Conservation (phyloP, 2,113 vertebrate genomes). For the Halichoerus grypus region DNA sequence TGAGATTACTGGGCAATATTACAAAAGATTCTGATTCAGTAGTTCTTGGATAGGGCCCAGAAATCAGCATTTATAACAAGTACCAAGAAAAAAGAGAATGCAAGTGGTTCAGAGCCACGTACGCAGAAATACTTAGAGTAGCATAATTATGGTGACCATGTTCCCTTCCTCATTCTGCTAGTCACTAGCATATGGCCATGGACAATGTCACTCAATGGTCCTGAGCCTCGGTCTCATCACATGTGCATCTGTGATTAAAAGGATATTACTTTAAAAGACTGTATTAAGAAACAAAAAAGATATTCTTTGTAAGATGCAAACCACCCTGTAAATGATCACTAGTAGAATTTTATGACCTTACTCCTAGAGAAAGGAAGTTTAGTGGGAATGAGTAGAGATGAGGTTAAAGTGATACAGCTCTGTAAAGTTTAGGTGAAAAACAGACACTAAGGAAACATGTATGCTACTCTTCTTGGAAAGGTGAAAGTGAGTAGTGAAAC, state of each 20-base stretch:
- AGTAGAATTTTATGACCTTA: background rate
- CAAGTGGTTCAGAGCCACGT: background rate
- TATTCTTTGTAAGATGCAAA: background rate
- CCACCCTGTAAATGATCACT: background rate
- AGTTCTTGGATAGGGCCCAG: background rate
- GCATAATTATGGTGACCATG: background rate
- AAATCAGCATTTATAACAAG: background rate
- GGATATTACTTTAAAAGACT: background rate
- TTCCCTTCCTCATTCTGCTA: background rate
- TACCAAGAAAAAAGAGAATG: background rate
- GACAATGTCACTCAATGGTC: background rate
- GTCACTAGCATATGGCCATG: background rate
- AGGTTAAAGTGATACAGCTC: background rate
- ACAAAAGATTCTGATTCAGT: background rate
- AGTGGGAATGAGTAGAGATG: background rate
- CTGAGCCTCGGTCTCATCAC: background rate
- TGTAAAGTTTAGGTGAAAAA: background rate
- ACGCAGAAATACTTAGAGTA: background rate
- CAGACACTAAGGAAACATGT: background rate
- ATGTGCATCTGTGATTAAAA: background rate
- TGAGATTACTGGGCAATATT: background rate
- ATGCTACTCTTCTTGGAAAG: background rate
- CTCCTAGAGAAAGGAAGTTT: background rate
- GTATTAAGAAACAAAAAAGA: background rate
- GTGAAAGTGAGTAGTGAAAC: background rate